Conservation (phyloP, 2,888 invertebrate genomes). For the Brachycybe producta region DNA sequence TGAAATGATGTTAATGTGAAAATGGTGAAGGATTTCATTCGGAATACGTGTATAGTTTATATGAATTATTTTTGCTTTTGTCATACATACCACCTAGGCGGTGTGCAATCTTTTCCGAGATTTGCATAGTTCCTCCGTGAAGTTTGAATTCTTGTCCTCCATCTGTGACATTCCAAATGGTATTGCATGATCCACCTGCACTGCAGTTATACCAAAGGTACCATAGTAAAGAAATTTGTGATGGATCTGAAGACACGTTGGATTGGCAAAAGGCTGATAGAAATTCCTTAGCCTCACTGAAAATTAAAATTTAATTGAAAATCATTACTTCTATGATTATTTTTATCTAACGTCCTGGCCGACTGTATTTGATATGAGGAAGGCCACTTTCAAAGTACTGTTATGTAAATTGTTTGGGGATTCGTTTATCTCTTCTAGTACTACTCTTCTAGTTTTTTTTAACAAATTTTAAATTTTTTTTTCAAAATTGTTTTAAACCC, state of each 20-base stretch:
- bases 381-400: too few species aligned
- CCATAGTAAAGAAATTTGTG: slow-evolving; percentile 25
- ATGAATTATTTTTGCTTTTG: neutral
- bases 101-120: slow-evolving; percentile 32
- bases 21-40: neutral
- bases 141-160: slow-evolving; percentile 34
- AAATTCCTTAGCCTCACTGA: slow-evolving; percentile 20
- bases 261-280: slow-evolving; percentile 12
- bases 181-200: slow-evolving; percentile 24
- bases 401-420: too few species aligned
- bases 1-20: too few species aligned
- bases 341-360: neutral
- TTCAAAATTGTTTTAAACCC: too few species aligned
- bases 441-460: too few species aligned
- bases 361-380: slow-evolving; percentile 19
- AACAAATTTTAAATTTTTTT: too few species aligned
- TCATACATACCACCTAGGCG: slow-evolving; percentile 27
- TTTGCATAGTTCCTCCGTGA: slow-evolving; percentile 36
- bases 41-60: neutral
- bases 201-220: slow-evolving; percentile 26
- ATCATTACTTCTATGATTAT: slow-evolving; percentile 19
- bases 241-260: slow-evolving; percentile 20
- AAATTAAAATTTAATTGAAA: slow-evolving; percentile 14
- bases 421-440: too few species aligned
- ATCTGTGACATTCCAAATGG: slow-evolving; percentile 22